phyloP scores from a whole-genome alignment of 2,888 invertebrate genomes.

The Leptopilina drosophilae region DNA sequence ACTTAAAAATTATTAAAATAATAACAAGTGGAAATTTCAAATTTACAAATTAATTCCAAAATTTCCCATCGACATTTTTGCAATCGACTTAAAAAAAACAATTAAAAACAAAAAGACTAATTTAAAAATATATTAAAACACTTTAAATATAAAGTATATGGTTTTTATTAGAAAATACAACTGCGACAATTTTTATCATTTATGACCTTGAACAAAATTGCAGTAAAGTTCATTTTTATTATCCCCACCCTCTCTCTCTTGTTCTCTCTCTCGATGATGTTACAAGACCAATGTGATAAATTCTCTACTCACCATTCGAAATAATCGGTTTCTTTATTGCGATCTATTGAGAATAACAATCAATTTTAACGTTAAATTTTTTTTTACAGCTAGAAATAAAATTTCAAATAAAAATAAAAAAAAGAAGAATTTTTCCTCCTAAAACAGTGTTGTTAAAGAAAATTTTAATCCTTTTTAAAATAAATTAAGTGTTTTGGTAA shows the following conservation, averaged over 20 bases:
- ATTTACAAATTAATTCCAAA: no score
- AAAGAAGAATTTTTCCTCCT: background rate
- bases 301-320: background rate
- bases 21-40: no score
- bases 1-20: no score
- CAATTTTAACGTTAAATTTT: background rate
- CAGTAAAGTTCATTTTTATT: constrained; percentile 1
- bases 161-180: background rate
- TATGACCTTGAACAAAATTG: background rate
- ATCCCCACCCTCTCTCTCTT: background rate
- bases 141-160: background rate
- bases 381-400: background rate
- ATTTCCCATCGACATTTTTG: no score
- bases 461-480: no score
- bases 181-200: background rate
- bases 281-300: background rate
- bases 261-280: background rate
- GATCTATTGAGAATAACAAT: background rate
- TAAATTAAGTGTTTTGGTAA: background rate
- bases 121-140: no score
- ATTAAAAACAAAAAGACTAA: no score
- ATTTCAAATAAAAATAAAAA: background rate
- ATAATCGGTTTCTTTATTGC: background rate
- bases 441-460: no score
- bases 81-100: no score